These are phyloP conservation scores for Drosophila formosana DNA, from an alignment of 2,888 invertebrate genomes.

Conservation along the genomic window DNA sequence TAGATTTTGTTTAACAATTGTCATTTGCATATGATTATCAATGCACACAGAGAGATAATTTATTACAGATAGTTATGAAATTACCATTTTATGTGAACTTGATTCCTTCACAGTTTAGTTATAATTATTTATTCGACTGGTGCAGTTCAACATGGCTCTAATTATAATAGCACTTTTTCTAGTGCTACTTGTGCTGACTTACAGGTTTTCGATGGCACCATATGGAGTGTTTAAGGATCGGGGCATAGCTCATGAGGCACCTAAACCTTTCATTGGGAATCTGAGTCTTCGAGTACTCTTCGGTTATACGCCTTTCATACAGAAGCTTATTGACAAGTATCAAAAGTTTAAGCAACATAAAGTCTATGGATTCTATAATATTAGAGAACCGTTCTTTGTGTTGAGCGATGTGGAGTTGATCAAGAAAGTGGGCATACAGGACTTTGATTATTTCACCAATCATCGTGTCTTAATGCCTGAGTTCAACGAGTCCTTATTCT, in stretches of 20 bases:
- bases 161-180: slow-evolving; percentile 22
- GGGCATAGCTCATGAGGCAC: slow-evolving; percentile 45
- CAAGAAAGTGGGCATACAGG: slow-evolving; percentile 86
- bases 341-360: slow-evolving; percentile 67
- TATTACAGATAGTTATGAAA: neutral
- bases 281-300: slow-evolving; percentile 36
- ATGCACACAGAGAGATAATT: neutral
- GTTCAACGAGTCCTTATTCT: slow-evolving; percentile 86
- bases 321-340: slow-evolving; percentile 40
- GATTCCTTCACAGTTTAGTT: slow-evolving; percentile 23
- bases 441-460: slow-evolving; percentile 87
- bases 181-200: slow-evolving; percentile 45
- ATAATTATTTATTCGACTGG: neutral
- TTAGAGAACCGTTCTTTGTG: slow-evolving; percentile 83
- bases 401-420: slow-evolving; percentile 86
- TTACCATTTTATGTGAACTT: neutral
- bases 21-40: neutral
- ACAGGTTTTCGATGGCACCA: slow-evolving; percentile 46
- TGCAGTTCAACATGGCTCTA: slow-evolving; percentile 47
- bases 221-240: slow-evolving; percentile 49
- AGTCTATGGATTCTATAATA: slow-evolving; percentile 85
- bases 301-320: slow-evolving; percentile 42
- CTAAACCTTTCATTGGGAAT: slow-evolving; percentile 59
- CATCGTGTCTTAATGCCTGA: slow-evolving; percentile 72
- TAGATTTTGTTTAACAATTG: neutral